These are phyloP conservation scores for Gymnothorax javanicus DNA, from an alignment of 2,797 vertebrate species.

Conservation along the genomic window DNA sequence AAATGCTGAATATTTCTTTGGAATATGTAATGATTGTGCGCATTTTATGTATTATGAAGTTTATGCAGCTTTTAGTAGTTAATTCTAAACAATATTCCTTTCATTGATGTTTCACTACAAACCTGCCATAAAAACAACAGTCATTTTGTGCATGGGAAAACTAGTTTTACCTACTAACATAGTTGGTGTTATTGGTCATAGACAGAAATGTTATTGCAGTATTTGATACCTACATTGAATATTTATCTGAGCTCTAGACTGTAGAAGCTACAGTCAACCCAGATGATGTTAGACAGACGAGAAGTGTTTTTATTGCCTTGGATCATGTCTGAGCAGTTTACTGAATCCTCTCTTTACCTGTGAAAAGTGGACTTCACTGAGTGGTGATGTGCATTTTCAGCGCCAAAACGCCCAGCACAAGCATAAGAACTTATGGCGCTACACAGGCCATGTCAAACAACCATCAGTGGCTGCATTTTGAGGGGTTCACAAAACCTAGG, in stretches of 20 bases:
- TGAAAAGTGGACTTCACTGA: background rate
- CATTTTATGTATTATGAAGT: background rate
- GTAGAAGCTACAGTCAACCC: background rate
- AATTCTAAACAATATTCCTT: background rate
- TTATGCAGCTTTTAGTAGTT: background rate
- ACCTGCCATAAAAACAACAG: background rate
- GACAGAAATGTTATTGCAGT: background rate
- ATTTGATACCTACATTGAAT: too few species aligned
- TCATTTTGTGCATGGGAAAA: background rate
- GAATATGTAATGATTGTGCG: background rate
- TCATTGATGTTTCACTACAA: background rate
- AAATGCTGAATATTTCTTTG: too few species aligned
- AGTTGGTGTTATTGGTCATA: background rate
- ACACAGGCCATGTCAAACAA: slow-evolving; percentile 25
- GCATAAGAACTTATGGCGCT: background rate
- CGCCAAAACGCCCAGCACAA: too few species aligned
- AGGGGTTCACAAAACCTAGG: slow-evolving; percentile 37
- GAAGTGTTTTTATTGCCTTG: background rate
- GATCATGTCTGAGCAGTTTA: background rate
- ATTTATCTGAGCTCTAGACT: background rate
- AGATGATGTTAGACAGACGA: background rate
- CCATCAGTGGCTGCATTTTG: slow-evolving; percentile 37
- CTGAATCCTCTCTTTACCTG: background rate
- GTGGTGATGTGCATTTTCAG: background rate
- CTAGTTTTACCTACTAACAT: background rate